phyloP scores from a whole-genome alignment of 2,113 vertebrate species.

The Lonchura striata region DNA sequence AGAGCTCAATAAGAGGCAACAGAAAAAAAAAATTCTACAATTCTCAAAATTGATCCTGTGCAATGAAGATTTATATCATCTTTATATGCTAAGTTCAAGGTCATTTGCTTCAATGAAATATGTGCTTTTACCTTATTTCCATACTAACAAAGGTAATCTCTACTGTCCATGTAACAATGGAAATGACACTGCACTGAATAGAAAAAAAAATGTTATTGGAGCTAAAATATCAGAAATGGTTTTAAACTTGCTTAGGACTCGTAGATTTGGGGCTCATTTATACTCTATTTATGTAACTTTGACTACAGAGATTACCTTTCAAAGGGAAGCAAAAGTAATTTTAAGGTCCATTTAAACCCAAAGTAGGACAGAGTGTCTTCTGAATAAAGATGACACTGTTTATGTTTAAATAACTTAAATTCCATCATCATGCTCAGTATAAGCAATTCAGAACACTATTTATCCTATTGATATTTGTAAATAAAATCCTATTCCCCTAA shows the following conservation, averaged over 20 bases:
- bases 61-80: conserved; percentile 9
- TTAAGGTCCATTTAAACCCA: conserved; percentile 38
- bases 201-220: neutral
- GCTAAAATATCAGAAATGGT: neutral
- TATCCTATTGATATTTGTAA: neutral
- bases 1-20: neutral
- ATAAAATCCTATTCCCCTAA: neutral
- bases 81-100: conserved; percentile 4
- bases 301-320: neutral
- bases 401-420: conserved; percentile 8
- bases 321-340: neutral
- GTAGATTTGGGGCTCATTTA: neutral
- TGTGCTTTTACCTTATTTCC: neutral
- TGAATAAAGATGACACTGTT: neutral
- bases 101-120: neutral
- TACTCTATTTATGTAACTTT: neutral
- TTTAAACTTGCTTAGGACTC: neutral
- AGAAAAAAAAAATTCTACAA: neutral
- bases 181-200: neutral
- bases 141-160: neutral
- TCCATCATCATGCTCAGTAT: neutral
- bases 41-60: neutral
- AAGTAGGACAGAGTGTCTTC: neutral
- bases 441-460: neutral
- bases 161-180: neutral